Evolutionary conservation across 1,140 invertebrate species (phyloP), one percentile per base, ranked within the genome.

Genomic region (Apis laboriosa): DNA sequence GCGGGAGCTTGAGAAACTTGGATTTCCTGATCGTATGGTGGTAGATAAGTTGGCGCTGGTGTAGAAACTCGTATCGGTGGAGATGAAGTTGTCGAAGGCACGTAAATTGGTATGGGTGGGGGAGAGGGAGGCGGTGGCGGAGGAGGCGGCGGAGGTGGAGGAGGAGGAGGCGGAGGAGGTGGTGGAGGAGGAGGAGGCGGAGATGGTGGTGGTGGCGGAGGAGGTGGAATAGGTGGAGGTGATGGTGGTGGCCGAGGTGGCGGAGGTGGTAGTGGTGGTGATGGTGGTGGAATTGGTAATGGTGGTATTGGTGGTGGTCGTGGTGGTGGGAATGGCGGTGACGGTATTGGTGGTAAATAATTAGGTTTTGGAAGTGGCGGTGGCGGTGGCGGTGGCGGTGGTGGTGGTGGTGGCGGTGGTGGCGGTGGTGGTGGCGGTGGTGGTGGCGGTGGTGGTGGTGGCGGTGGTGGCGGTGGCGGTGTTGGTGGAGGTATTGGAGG

Each of bases 11-110:
- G 68, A 56, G n/a, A 8, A 56, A 12, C 17, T 51, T 73, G 70
- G 5, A 34, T 1, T 15, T 19, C 68, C 68, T 75, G 66, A 12
- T 55, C 68, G 9, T 64, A 81, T 4, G 89, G 90, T 63, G 90
- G 90, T 58, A 90, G 76, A 75, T 91, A 91, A 2, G 88, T 89
- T 53, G 87, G 89, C 2, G 89, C 90, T 51, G 90, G 89, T 1
- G 90, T 89, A 21, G 85, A 84, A 70, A 49, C n/a, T 60, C 75
- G 66, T 17, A 80, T 80, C 4, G 89, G 86, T 0, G 74, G 75
- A n/a, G 82, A 21, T 4, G 68, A 58, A 0, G 78, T n/a, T 15
- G 80, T 24, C 1, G 85, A 53, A 5, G 86, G 67, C n/a, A 75
- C 66, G 12, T 68, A 75, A n/a, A 73, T 21, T 19, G 82, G 76